phyloP scores from a whole-genome alignment of 1,140 invertebrate genomes.

The Temnothorax curvispinosus region DNA sequence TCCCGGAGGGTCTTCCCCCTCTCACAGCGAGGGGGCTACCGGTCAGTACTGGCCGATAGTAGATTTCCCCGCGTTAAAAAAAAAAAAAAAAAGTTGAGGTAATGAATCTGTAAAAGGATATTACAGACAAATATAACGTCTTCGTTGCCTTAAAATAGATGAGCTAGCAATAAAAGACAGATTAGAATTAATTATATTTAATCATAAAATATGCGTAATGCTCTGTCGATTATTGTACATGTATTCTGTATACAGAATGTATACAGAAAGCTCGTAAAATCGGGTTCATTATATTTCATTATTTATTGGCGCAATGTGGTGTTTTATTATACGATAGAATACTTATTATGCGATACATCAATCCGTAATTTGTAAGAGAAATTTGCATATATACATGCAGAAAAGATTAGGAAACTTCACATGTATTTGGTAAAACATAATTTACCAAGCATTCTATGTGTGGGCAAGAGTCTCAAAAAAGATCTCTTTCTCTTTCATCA shows the following conservation, averaged over 20 bases:
- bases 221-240: not conserved
- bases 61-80: too few species aligned
- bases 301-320: constrained; percentile 6
- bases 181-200: not conserved
- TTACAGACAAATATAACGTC: not conserved
- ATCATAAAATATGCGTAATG: not conserved
- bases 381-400: not conserved
- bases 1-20: too few species aligned
- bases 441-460: not conserved
- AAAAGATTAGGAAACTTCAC: not conserved
- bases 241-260: not conserved
- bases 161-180: not conserved
- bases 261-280: not conserved
- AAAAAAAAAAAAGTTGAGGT: not conserved
- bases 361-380: constrained; percentile 5
- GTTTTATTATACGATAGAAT: constrained; percentile 15
- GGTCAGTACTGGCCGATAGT: too few species aligned
- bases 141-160: not conserved
- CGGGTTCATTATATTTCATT: not conserved
- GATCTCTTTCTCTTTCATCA: not conserved
- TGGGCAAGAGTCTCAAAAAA: not conserved
- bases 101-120: not conserved
- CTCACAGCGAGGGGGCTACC: too few species aligned
- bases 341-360: not conserved
- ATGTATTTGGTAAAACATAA: not conserved